Evolutionary conservation across 1,140 invertebrate genomes (phyloP).

Genomic region (Drosophila tani): DNA sequence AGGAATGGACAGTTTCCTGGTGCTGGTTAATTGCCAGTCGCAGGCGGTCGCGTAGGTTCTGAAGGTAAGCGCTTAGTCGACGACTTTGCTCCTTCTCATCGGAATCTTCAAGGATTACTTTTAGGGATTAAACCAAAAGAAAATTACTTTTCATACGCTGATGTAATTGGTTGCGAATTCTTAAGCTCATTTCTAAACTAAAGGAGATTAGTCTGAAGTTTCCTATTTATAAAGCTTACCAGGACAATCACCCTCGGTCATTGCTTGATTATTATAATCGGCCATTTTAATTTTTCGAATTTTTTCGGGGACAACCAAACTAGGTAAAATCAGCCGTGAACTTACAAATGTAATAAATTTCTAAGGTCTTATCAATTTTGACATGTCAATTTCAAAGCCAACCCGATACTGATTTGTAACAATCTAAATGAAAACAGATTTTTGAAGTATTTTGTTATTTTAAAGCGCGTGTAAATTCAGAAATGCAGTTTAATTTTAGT

Average conservation of each 20-base stretch:
- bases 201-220: neutral
- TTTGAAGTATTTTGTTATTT: too few species aligned
- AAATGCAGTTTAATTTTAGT: too few species aligned
- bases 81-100: constrained; percentile 3
- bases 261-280: neutral
- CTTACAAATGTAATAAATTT: neutral
- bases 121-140: neutral
- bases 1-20: neutral
- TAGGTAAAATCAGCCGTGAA: neutral
- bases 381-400: neutral
- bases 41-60: constrained; percentile 1
- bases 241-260: neutral
- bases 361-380: neutral
- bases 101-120: neutral
- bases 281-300: neutral
- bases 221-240: neutral
- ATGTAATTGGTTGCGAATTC: neutral
- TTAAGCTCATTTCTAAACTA: neutral
- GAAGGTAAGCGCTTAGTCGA: neutral
- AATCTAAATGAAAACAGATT: too few species aligned
- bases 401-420: too few species aligned
- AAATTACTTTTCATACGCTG: neutral
- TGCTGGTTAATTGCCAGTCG: neutral
- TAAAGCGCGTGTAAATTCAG: too few species aligned
- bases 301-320: neutral